Evolutionary conservation across 2,888 invertebrate species (phyloP).

Genomic region (Drosophila testacea): DNA sequence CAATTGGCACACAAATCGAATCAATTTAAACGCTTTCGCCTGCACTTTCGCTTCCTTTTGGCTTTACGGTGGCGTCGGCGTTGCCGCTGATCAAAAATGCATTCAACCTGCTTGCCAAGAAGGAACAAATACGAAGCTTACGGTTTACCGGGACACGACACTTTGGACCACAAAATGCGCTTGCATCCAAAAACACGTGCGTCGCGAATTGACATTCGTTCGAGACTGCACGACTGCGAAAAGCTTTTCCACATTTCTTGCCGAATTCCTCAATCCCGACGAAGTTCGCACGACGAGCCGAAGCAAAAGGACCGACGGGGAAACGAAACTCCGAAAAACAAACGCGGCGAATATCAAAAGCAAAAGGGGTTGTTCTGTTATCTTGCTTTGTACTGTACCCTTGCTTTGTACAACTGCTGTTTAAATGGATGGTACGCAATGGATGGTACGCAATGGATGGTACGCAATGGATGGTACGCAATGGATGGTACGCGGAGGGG

Average conservation of each 20-base stretch:
- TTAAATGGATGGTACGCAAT: no score
- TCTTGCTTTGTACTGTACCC: neutral
- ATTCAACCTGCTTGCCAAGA: slow-evolving; percentile 45
- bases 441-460: no score
- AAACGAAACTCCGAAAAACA: slow-evolving; percentile 47
- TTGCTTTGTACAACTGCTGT: slow-evolving; percentile 2
- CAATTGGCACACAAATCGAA: slow-evolving; percentile 54
- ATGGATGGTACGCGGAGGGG: no score
- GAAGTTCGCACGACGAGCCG: slow-evolving; percentile 12
- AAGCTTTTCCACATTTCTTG: slow-evolving; percentile 44
- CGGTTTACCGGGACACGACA: slow-evolving; percentile 28
- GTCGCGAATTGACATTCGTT: slow-evolving; percentile 63
- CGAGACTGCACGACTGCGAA: slow-evolving; percentile 55
- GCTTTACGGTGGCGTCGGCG: slow-evolving; percentile 4
- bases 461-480: no score
- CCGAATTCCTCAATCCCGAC: slow-evolving; percentile 26
- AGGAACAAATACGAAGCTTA: slow-evolving; percentile 22
- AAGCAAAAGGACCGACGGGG: slow-evolving; percentile 1
- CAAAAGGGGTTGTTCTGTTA: slow-evolving; percentile 8
- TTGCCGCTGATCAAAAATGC: slow-evolving; percentile 56
- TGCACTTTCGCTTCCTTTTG: slow-evolving; percentile 51
- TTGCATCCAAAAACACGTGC: slow-evolving; percentile 60
- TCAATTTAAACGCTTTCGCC: slow-evolving; percentile 48
- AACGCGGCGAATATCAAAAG: slow-evolving; percentile 45
- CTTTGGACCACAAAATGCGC: slow-evolving; percentile 25